Percentiles rank a stretch among this genome's conserved stretches.
These are phyloP conservation scores for Lithophane semibrunnea DNA, from an alignment of 2,888 invertebrate genomes.

Conservation along the genomic window DNA sequence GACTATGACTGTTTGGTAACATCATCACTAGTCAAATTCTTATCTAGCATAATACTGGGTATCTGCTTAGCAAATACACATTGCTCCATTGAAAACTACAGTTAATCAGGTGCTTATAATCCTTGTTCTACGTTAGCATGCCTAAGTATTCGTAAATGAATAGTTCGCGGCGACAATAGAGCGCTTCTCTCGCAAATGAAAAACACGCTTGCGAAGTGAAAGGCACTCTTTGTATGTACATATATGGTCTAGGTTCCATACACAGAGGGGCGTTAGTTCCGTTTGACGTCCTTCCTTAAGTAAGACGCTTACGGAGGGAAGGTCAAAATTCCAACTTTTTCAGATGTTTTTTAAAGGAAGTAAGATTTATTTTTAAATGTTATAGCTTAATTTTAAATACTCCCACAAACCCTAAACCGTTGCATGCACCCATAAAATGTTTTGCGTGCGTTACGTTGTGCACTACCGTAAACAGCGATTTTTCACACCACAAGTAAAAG, in stretches of 20 bases:
- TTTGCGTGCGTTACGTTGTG: too few species aligned
- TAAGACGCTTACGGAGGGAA: too few species aligned
- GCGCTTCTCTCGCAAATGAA: constrained; percentile 79
- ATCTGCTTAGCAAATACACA: neutral
- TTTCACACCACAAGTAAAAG: too few species aligned
- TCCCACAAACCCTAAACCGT: too few species aligned
- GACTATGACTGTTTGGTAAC: too few species aligned
- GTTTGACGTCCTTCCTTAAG: too few species aligned
- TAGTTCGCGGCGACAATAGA: constrained; percentile 69
- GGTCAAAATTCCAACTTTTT: too few species aligned
- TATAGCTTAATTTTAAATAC: too few species aligned
- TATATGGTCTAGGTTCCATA: constrained; percentile 58
- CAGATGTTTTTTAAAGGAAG: too few species aligned
- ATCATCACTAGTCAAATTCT: neutral
- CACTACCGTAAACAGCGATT: too few species aligned
- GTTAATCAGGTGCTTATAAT: constrained; percentile 1
- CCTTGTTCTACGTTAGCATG: neutral
- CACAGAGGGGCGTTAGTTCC: constrained; percentile 54
- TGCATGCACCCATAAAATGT: too few species aligned
- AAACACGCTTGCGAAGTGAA: constrained; percentile 80
- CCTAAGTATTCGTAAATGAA: constrained; percentile 64
- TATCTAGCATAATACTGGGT: neutral
- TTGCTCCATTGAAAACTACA: neutral
- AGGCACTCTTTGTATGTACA: constrained; percentile 76
- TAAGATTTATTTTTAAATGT: too few species aligned